These are phyloP conservation scores for Nephrotoma appendiculata DNA, from an alignment of 2,888 invertebrate genomes.

Conservation along the genomic window DNA sequence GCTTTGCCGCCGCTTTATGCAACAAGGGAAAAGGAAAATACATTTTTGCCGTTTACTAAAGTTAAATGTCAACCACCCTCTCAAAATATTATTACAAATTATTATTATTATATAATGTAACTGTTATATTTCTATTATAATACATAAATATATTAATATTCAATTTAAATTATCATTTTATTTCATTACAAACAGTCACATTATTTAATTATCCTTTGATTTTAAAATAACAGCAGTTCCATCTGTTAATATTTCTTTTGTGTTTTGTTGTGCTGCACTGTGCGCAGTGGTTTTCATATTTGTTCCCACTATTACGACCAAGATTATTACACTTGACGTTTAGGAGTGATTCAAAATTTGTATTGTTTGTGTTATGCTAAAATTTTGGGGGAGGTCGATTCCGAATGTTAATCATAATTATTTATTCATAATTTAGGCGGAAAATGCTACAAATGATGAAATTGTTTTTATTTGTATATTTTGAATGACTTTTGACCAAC, in stretches of 20 bases:
- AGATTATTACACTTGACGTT: not conserved
- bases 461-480: too few species aligned
- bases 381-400: too few species aligned
- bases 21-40: not conserved
- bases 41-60: not conserved
- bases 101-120: not conserved
- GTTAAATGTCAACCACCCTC: not conserved
- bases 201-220: not conserved
- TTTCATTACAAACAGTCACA: not conserved
- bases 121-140: not conserved
- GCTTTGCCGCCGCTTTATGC: not conserved
- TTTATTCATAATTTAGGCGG: too few species aligned
- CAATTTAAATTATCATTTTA: not conserved
- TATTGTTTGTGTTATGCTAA: too few species aligned
- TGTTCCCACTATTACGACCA: not conserved
- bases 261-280: not conserved
- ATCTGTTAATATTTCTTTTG: not conserved
- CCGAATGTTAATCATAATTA: too few species aligned
- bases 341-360: not conserved
- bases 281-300: not conserved
- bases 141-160: not conserved
- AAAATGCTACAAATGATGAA: too few species aligned
- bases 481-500: too few species aligned
- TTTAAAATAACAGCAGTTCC: not conserved
- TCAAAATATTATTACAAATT: not conserved